Evolutionary conservation across 2,888 invertebrate genomes (phyloP).

Genomic region (Lithophane leautieri): DNA sequence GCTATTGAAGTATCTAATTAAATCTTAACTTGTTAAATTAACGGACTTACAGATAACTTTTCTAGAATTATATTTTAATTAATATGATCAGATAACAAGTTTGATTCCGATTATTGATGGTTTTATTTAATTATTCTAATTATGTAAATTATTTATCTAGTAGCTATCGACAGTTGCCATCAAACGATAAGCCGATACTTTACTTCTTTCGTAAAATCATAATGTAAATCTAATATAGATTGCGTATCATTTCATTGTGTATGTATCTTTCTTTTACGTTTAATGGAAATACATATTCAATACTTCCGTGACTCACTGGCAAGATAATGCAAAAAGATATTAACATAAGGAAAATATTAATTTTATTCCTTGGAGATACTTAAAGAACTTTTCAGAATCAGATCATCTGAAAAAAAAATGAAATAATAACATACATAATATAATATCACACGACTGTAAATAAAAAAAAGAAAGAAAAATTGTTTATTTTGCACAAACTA

Average conservation of each 20-base stretch:
- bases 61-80: slow-evolving; percentile 27
- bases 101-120: slow-evolving; percentile 34
- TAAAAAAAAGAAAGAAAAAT: no score
- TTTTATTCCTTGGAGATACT: background rate
- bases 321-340: background rate
- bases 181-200: slow-evolving; percentile 2
- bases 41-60: slow-evolving; percentile 32
- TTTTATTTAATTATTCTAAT: slow-evolving; percentile 40
- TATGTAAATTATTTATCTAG: slow-evolving; percentile 50
- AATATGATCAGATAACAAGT: slow-evolving; percentile 37
- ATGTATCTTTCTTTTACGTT: slow-evolving; percentile 8
- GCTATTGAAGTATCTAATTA: slow-evolving; percentile 9
- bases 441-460: no score
- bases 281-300: slow-evolving; percentile 9
- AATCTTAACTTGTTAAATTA: slow-evolving; percentile 37
- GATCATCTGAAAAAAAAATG: no score
- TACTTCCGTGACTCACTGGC: slow-evolving; percentile 6
- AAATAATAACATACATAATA: no score
- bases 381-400: no score
- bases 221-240: slow-evolving; percentile 11
- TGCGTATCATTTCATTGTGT: slow-evolving; percentile 14
- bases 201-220: slow-evolving; percentile 23
- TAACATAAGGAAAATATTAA: background rate
- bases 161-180: slow-evolving; percentile 35
- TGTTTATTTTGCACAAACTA: no score